Evolutionary conservation across 2,113 vertebrate species (phyloP).

Genomic region (Festucalex cinctus): DNA sequence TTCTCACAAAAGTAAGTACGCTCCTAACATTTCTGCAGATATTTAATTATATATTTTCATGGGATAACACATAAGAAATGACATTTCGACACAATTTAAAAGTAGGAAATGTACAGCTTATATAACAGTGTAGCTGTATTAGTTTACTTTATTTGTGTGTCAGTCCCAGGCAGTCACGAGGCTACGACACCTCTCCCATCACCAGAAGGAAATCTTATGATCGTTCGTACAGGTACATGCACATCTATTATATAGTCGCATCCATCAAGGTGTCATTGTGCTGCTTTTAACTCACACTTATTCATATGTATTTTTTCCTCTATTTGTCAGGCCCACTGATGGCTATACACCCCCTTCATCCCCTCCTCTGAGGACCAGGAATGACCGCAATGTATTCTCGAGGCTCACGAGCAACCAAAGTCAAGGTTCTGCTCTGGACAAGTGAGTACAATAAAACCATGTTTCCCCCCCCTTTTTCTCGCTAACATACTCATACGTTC

Average conservation of each 20-base stretch:
- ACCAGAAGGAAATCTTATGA: slow-evolving; percentile 93
- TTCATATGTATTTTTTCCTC: neutral
- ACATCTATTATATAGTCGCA: neutral
- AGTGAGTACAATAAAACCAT: slow-evolving; percentile 76
- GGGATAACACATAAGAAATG: no score
- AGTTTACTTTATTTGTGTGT: slow-evolving; percentile 41
- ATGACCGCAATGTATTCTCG: slow-evolving; percentile 96
- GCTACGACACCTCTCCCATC: slow-evolving; percentile 85
- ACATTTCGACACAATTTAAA: no score
- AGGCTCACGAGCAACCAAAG: slow-evolving; percentile 94
- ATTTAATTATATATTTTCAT: no score
- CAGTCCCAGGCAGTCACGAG: slow-evolving; percentile 92
- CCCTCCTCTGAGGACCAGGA: slow-evolving; percentile 88
- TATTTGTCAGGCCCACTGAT: slow-evolving; percentile 79
- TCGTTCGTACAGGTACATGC: slow-evolving; percentile 82
- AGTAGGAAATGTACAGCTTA: no score
- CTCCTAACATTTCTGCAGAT: no score
- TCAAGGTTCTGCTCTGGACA: slow-evolving; percentile 92
- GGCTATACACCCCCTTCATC: slow-evolving; percentile 91
- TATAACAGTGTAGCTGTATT: slow-evolving; percentile 3
- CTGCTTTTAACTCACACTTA: neutral
- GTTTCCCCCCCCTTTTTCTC: slow-evolving; percentile 11
- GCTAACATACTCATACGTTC: slow-evolving; percentile 8
- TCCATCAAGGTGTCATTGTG: neutral
- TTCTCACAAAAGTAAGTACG: no score